Base-by-base conservation (phyloP, 2,797 vertebrate species). In the Falco columbarius region DNA sequence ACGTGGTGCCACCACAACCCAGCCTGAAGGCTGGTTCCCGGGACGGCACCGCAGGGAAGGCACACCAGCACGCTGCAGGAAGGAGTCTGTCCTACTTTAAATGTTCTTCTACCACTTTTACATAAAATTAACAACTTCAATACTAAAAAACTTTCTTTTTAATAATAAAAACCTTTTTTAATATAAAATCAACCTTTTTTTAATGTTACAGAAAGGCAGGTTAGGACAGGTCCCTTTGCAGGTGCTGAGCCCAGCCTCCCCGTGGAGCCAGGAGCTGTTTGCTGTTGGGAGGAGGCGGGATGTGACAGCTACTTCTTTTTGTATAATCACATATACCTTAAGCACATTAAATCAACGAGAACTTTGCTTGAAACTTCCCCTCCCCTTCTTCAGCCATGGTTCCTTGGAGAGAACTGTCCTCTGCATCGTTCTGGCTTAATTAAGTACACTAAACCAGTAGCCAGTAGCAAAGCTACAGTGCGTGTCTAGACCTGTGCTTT, bases 1-100 rank as follows among this genome's bases (percentile, higher is more conserved):
- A 8, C 1, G 1, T 4, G 2, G 27, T 2, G 6, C 12, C 22
- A 23, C 44, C 80, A 12, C 38, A 4, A 11, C 66, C 14, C 12
- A 15, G 6, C 6, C 2, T 3, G 0, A 36, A 34, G 38, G 38
- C 10, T 36, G 36, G 36, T 36, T 36, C 36, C 38, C 9, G 38
- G 38, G 38, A 12, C 12, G 38, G 7, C 27, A 8, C 13, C 3
- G 0, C 12, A 12, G 7, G 29, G 34, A 38, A 67, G 9, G 6
- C 9, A 12, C 1, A 4, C 19, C 46, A 42, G 52, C 4, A 2
- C 2, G 1, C 52, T 22, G 17, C 12, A 42, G 34, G 24, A 10
- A 36, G 29, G 20, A 38, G 13, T 7, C 30, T 44, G 32, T 5
- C 47, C 58, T 44, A 20, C 44, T 62, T 18, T 24, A 70, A 12